Base-by-base conservation (phyloP, 2,888 invertebrate species). In the Temnothorax rugatulus region DNA sequence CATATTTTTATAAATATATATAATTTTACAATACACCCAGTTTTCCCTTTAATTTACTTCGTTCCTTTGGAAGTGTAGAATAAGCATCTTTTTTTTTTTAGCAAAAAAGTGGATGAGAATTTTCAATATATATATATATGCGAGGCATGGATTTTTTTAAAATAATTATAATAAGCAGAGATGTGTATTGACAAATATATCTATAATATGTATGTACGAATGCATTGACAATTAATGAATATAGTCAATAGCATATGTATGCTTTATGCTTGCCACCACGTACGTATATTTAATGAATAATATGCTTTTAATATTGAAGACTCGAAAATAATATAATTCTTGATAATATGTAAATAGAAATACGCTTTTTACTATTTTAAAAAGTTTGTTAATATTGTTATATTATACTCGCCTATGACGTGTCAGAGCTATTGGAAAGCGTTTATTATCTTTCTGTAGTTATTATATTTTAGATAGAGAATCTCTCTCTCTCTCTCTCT, bases 1-100 rank as follows among this genome's bases (percentile, higher is more conserved):
- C 41, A 41, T 64, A 82, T 76, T 82, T 75, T 82, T 82, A 82
- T 82, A 63, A 75, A 75, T 82, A 64, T 82, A 76, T 25, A 64
- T 82, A 63, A 82, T 76, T 82, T 63, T 82, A 75, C 38, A 44
- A 63, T 76, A 82, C n/a, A 41, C 41, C 75, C 18, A 52, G 47
- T 81, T 81, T 81, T 81, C 41, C 11, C 5, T 34, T 71, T 71
- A 25, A 13, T 9, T 59, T 69, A 57, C 15, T 57, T 79, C 4
- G 59, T 71, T 79, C 13, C 18, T 38, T 59, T 47, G 18, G 7
- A 79, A 44, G n/a, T 34, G 59, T 71, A 77, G 41, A 68, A 68
- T 68, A 52, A 41, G 25, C 34, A 59, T 7, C 44, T 79, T 79
- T 34, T 50, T 71, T 59, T 38, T 50, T 71, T 47, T 38, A 47